These are phyloP conservation scores for Podarcis muralis DNA, from an alignment of 2,113 vertebrate species.

Conservation along the genomic window DNA sequence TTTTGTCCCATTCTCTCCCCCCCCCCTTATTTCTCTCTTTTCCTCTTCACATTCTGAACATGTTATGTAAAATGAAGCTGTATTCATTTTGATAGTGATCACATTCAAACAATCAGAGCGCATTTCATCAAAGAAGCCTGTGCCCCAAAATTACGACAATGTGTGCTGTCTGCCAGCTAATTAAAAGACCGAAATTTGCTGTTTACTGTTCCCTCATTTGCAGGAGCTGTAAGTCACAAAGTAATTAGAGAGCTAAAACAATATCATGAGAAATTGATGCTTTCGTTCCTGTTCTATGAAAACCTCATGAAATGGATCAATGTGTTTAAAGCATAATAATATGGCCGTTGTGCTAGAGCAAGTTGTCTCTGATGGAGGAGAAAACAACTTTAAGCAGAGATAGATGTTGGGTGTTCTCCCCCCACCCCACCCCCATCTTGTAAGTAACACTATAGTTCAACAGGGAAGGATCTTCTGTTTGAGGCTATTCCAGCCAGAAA, in stretches of 20 bases:
- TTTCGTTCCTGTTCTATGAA: not conserved
- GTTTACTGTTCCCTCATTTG: constrained; percentile 1
- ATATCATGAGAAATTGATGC: not conserved
- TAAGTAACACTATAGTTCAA: constrained; percentile 17
- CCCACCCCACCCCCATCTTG: not conserved
- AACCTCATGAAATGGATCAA: not conserved
- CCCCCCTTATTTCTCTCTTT: not conserved
- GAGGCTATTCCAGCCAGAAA: constrained; percentile 33
- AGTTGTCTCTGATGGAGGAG: not conserved
- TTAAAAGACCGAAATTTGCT: constrained; percentile 45
- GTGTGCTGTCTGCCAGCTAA: constrained; percentile 20
- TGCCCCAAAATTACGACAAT: constrained; percentile 39
- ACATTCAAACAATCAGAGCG: constrained; percentile 41
- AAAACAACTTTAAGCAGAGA: constrained; percentile 13
- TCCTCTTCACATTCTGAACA: not conserved
- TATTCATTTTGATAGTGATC: constrained; percentile 30
- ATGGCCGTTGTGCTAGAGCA: not conserved
- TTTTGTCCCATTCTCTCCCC: no score
- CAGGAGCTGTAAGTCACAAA: constrained; percentile 17
- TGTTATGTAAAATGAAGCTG: not conserved
- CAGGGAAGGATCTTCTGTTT: constrained; percentile 33
- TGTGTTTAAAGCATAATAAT: not conserved
- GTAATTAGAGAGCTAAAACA: constrained; percentile 27
- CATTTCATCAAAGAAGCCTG: constrained; percentile 38
- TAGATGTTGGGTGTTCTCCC: constrained; percentile 4